These are phyloP conservation scores for Chymomyza procnemis DNA, from an alignment of 2,888 invertebrate species.

Conservation along the genomic window DNA sequence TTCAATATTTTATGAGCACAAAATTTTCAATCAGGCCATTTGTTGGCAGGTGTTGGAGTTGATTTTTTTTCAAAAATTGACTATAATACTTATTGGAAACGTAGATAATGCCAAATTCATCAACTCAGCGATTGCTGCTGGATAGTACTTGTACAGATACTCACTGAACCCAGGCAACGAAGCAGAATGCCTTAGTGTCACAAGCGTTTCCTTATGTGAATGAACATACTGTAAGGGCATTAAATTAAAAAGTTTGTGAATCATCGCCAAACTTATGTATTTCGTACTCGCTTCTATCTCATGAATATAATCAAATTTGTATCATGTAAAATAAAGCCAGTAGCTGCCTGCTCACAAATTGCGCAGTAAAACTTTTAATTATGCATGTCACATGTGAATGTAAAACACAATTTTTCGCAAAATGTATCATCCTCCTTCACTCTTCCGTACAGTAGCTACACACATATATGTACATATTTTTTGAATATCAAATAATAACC, in stretches of 20 bases:
- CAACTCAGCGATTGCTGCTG: too few relatives aligned
- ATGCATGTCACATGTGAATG: constrained; percentile 65
- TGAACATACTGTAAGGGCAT: neutral
- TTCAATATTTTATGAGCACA: too few relatives aligned
- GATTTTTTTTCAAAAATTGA: too few relatives aligned
- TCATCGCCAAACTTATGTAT: constrained; percentile 22
- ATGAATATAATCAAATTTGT: constrained; percentile 18
- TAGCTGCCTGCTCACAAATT: constrained; percentile 43
- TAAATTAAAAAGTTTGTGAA: constrained; percentile 23
- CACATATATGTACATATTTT: too few relatives aligned
- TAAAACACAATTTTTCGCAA: constrained; percentile 49
- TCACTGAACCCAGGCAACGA: too few relatives aligned
- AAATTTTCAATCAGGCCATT: too few relatives aligned
- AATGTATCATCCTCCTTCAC: constrained; percentile 13
- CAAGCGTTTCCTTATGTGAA: too few relatives aligned
- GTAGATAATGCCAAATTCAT: too few relatives aligned
- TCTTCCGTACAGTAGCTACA: neutral
- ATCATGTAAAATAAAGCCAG: constrained; percentile 25
- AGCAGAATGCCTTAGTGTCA: neutral
- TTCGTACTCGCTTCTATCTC: neutral
- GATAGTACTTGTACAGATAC: too few relatives aligned
- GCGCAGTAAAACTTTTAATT: constrained; percentile 60
- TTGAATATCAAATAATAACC: neutral
- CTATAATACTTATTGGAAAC: too few relatives aligned
- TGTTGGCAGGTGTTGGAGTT: too few relatives aligned